Evolutionary conservation across 2,113 vertebrate genomes (phyloP).

Genomic region (Cinclus cinclus): DNA sequence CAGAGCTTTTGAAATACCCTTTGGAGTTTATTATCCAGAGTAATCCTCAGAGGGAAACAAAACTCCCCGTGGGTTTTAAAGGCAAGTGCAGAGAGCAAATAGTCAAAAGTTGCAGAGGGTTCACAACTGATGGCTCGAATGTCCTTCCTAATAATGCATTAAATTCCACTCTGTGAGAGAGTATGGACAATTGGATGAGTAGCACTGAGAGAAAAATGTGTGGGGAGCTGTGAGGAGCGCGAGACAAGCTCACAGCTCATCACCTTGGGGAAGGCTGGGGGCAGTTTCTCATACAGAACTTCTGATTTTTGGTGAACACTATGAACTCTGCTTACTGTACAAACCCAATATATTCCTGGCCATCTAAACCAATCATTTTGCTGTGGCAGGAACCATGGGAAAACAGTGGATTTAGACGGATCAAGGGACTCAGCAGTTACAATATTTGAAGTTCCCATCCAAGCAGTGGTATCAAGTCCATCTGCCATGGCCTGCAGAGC

Average conservation of each 20-base stretch:
- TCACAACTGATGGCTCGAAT: neutral
- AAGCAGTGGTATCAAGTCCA: neutral
- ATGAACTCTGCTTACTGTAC: neutral
- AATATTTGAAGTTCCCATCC: neutral
- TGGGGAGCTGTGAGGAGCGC: neutral
- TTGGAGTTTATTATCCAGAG: neutral
- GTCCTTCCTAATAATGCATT: neutral
- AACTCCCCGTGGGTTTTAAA: neutral
- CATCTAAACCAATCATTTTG: neutral
- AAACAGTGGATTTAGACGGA: neutral
- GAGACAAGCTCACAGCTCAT: neutral
- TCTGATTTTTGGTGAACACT: neutral
- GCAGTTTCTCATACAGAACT: neutral
- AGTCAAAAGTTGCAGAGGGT: neutral
- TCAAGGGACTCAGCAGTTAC: neutral
- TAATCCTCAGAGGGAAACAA: neutral
- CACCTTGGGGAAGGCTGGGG: too few relatives aligned
- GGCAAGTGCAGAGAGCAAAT: neutral
- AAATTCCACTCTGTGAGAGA: neutral
- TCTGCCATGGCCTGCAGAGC: neutral
- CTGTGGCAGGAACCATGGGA: accelerated
- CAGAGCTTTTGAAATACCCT: neutral
- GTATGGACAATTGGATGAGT: neutral
- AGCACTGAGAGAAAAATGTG: neutral
- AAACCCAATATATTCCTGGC: neutral